These are phyloP conservation scores for Allochrocebus solatus DNA, from an alignment of 2,797 vertebrate species.

Conservation along the genomic window DNA sequence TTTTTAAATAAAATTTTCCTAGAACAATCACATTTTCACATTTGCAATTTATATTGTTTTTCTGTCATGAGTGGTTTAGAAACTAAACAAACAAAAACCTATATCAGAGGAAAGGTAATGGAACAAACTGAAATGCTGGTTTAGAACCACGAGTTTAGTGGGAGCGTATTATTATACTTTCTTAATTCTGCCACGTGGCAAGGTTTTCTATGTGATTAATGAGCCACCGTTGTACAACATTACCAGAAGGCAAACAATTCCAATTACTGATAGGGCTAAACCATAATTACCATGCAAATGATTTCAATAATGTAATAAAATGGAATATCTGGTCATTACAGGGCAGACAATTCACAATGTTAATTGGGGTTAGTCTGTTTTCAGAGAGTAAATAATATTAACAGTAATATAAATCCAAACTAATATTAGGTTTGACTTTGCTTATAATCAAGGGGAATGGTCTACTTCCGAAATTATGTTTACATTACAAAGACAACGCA, in stretches of 20 bases:
- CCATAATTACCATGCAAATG: conserved; percentile 81
- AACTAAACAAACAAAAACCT: neutral
- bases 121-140: conserved; percentile 30
- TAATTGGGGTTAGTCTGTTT: conserved; percentile 81
- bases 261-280: conserved; percentile 80
- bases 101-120: neutral
- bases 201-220: conserved; percentile 76
- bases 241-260: conserved; percentile 79
- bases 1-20: neutral
- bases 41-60: neutral
- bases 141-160: neutral
- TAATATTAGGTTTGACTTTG: conserved; percentile 77
- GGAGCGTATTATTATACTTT: conserved; percentile 31
- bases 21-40: neutral
- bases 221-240: conserved; percentile 66
- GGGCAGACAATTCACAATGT: conserved; percentile 76
- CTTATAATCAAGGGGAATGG: conserved; percentile 55
- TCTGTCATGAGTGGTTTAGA: neutral
- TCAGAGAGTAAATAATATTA: conserved; percentile 79
- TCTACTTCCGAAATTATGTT: conserved; percentile 60
- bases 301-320: conserved; percentile 81
- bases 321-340: conserved; percentile 79
- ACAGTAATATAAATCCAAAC: conserved; percentile 78
- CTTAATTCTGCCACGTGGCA: conserved; percentile 61
- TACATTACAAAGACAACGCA: conserved; percentile 29